phyloP scores from a whole-genome alignment of 2,888 invertebrate genomes.

The Lepidocyrtoides sp. region DNA sequence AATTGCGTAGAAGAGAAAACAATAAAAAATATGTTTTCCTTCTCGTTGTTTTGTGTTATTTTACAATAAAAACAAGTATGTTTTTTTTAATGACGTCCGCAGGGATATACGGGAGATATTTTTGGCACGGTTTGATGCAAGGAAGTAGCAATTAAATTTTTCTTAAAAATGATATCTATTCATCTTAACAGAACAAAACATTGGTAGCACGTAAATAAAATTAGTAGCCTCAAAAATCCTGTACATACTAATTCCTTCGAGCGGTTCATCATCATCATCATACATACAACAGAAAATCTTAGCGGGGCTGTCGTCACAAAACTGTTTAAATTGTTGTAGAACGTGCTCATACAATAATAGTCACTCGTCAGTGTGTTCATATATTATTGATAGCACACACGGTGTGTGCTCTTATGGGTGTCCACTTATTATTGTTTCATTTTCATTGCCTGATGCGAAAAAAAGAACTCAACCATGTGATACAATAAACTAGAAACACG shows the following conservation, averaged over 20 bases:
- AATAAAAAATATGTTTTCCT: too few relatives aligned
- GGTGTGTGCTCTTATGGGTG: too few relatives aligned
- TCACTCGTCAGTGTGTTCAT: constrained; percentile 13
- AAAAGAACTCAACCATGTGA: constrained; percentile 40
- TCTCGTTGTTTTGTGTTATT: too few relatives aligned
- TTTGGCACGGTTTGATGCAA: neutral
- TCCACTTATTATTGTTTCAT: neutral
- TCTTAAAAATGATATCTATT: neutral
- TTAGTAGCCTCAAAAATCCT: too few relatives aligned
- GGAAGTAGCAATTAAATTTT: neutral
- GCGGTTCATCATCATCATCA: neutral
- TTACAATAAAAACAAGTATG: too few relatives aligned
- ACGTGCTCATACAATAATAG: constrained; percentile 15
- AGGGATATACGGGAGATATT: neutral
- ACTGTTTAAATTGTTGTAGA: constrained; percentile 9
- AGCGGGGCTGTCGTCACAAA: neutral
- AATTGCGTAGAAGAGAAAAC: too few relatives aligned
- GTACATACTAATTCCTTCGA: too few relatives aligned
- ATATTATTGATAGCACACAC: too few relatives aligned
- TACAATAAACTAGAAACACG: constrained; percentile 49
- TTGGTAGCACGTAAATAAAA: too few relatives aligned
- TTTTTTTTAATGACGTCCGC: neutral
- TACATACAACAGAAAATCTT: too few relatives aligned
- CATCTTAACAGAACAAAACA: too few relatives aligned
- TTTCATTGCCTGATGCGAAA: neutral